phyloP scores from a whole-genome alignment of 2,797 vertebrate genomes.

The Pogoniulus pusillus region DNA sequence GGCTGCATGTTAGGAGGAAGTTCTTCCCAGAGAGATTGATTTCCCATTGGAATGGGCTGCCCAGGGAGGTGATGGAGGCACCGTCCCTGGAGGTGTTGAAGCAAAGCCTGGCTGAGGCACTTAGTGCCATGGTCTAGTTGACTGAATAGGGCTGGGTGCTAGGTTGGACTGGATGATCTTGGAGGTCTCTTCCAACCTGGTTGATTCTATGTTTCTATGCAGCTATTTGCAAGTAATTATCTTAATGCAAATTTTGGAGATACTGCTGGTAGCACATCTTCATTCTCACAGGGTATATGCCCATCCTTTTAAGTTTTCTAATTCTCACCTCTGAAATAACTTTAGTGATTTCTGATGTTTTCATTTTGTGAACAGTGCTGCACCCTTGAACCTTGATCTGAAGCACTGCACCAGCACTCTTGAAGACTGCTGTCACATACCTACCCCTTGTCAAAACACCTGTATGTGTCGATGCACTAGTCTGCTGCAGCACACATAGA shows the following conservation, averaged over 20 bases:
- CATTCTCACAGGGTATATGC: background rate
- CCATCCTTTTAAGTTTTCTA: background rate
- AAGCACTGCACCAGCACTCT: background rate
- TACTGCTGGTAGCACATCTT: background rate
- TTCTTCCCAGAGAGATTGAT: no score
- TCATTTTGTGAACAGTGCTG: background rate
- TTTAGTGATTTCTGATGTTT: background rate
- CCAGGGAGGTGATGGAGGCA: no score
- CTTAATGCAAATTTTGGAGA: background rate
- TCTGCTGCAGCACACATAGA: fast-evolving
- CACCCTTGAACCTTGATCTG: background rate
- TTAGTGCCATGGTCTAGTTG: no score
- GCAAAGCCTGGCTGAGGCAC: no score
- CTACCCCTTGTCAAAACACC: fast-evolving
- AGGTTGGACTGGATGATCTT: no score
- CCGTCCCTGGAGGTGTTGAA: no score
- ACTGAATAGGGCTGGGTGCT: no score
- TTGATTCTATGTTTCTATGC: no score
- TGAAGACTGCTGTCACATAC: background rate
- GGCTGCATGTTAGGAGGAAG: no score
- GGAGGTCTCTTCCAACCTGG: no score
- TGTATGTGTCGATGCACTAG: fast-evolving
- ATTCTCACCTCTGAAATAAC: background rate
- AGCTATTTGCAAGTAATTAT: conserved; percentile 17
- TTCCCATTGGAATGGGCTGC: no score